Conservation (phyloP, 2,797 vertebrate species). For the Cynopterus sphinx region DNA sequence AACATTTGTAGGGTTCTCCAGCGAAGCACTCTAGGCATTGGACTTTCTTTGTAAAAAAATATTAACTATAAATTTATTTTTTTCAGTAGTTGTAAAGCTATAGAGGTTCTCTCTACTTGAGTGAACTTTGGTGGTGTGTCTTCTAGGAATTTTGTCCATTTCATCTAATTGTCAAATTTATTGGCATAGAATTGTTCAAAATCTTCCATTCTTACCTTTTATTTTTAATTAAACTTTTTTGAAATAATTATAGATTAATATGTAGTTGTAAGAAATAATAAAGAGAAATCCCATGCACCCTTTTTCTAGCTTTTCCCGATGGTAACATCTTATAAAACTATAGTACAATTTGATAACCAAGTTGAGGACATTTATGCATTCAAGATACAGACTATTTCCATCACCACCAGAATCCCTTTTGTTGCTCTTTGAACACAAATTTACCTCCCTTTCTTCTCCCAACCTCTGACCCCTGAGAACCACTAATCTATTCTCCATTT, state of each 20-base stretch:
- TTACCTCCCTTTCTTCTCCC: not conserved
- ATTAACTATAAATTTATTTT: not conserved
- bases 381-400: not conserved
- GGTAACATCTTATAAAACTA: not conserved
- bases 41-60: not conserved
- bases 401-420: not conserved
- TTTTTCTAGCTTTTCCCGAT: not conserved
- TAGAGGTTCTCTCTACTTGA: not conserved
- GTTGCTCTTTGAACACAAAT: not conserved
- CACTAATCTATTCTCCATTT: not conserved
- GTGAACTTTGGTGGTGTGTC: not conserved
- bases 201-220: not conserved
- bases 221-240: not conserved
- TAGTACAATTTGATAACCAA: not conserved
- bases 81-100: not conserved
- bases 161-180: not conserved
- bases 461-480: not conserved
- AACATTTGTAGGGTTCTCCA: not conserved
- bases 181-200: not conserved
- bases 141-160: not conserved
- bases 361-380: not conserved
- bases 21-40: not conserved
- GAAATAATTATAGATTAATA: not conserved
- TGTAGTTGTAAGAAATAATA: not conserved
- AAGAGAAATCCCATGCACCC: not conserved